Base-by-base conservation (phyloP, 2,113 vertebrate species). In the Ia io region DNA sequence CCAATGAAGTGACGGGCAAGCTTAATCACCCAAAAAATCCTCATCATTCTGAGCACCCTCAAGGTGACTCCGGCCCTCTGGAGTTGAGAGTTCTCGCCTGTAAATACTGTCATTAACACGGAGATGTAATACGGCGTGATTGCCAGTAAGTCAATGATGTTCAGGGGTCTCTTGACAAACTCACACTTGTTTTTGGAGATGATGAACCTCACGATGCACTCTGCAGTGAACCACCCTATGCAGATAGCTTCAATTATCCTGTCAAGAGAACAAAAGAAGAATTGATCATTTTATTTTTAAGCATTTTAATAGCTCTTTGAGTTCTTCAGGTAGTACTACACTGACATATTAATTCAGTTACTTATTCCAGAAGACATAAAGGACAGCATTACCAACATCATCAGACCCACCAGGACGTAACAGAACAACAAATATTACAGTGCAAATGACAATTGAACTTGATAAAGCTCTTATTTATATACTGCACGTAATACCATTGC, bases 11-110 rank as follows among this genome's bases (percentile, higher is more conserved):
- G 99, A 95, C 99, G 99, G 71, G 99, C 99, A 92, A 99, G 98
- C 98, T 99, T 99, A 98, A 99, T 99, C 92, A 99, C 99, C 99
- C 99, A 99, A 98, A 99, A 99, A 98, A 99, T 99, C 96, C 99
- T 98, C 99, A 99, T 99, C 99, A 99, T 99, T 96, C 99, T 98
- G 97, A 99, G 98, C 91, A 99, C 99, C 49, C 99, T 98, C 97
- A 99, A 98, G 65, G 99, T 98, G 98, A 99, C 98, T 69, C 99
- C 99, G n/a, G 99, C 99, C 73, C 99, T 99, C 97, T 99, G 99
- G 70, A 99, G 99, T 96, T 99, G 99, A 0, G 99, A 99, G 98
- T 99, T 99, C 97, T 99, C 99, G 47, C 99, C 99, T 0, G 99
- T 99, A 95, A 99, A 98, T 65, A 99, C 98, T 9, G 99, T 99